phyloP scores from a whole-genome alignment of 2,797 vertebrate species.

The Melanotaenia trifasciata region DNA sequence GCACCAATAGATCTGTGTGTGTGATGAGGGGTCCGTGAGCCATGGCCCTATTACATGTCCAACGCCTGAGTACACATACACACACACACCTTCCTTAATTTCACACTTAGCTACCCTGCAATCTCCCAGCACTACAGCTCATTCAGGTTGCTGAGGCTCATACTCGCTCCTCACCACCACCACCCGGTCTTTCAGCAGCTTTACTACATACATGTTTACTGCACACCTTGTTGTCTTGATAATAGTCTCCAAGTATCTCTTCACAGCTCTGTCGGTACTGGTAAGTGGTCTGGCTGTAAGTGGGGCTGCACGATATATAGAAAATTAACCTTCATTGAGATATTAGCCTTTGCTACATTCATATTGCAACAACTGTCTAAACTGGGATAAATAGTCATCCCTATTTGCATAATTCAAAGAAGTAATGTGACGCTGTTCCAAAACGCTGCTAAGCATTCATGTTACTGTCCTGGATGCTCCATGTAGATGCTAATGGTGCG shows the following conservation, averaged over 20 bases:
- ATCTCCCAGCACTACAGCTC: slow-evolving; percentile 61
- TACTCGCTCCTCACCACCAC: slow-evolving; percentile 6
- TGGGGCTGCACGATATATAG: too few relatives aligned
- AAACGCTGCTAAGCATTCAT: too few relatives aligned
- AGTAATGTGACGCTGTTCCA: too few relatives aligned
- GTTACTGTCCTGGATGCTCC: too few relatives aligned
- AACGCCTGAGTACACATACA: slow-evolving; percentile 68
- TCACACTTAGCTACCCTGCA: slow-evolving; percentile 81
- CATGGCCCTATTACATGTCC: slow-evolving; percentile 66
- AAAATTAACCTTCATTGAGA: too few relatives aligned
- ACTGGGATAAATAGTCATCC: too few relatives aligned
- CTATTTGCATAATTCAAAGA: too few relatives aligned
- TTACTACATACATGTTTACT: neutral
- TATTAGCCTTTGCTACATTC: too few relatives aligned
- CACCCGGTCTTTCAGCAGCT: slow-evolving; percentile 7
- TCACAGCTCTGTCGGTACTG: neutral
- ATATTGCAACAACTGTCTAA: too few relatives aligned
- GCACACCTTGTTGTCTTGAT: neutral
- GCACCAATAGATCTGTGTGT: slow-evolving; percentile 44
- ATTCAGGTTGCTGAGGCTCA: slow-evolving; percentile 16
- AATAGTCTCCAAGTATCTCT: neutral
- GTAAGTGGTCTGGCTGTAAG: neutral
- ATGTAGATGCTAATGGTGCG: too few relatives aligned
- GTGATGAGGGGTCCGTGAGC: slow-evolving; percentile 54
- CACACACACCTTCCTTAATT: slow-evolving; percentile 74